Evolutionary conservation across 2,113 vertebrate genomes (phyloP), one percentile per base, ranked within the genome.

Genomic region (Pygathrix nemaeus): DNA sequence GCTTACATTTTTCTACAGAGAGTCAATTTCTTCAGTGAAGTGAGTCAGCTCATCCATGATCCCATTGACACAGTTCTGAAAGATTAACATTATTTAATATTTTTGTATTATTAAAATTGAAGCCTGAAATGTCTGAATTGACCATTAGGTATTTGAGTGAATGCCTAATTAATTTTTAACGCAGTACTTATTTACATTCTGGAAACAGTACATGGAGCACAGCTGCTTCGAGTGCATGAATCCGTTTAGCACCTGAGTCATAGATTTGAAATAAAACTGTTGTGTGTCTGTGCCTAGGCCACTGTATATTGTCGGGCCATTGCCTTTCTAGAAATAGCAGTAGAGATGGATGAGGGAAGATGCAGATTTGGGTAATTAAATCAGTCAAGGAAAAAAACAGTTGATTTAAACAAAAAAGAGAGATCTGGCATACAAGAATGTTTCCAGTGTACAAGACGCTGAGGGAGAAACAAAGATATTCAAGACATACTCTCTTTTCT

Each of bases 81-180:
- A 91, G 38, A 88, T 50, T 84, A 55, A 32, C 52, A 80, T 35
- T 70, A 55, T 84, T 88, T 93, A 85, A 70, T 90, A 76, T 73
- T 85, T 92, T 95, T 85, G 11, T 70, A 20, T 94, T 81, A 55
- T 8, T 95, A 79, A 76, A 82, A 81, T 66, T 90, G 59, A 95
- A 48, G 88, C 17, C 8, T 89, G 43, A 84, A 73, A 38, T 91
- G 84, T 25, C 48, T 95, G 23, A 93, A 70, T 88, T 88, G 52
- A 43, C 59, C 23, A 59, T n/a, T 90, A 52, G 23, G 8, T 81
- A n/a, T 92, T 96, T 57, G 17, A 78, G 17, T 32, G 78, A 48
- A 35, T 88, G 21, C 68, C 25, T 97, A 88, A 79, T 84, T 90
- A 94, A 87, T 75, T 97, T 93, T 97, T 84, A 48, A 87, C 72